Conservation (phyloP, 2,113 vertebrate species). For the Haemorhous mexicanus region DNA sequence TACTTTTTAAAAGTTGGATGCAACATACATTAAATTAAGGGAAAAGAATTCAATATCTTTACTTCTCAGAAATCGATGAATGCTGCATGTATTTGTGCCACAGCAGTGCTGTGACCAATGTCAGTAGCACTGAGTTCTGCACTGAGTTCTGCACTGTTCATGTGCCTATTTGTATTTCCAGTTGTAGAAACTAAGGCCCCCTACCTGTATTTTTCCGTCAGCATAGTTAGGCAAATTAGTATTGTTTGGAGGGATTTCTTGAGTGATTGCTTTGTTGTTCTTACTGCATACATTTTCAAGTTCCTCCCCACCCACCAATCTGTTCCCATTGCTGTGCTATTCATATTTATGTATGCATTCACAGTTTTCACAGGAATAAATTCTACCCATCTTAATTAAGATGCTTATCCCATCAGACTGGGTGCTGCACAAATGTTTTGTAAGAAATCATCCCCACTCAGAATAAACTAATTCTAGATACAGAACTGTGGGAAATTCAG, state of each 20-base stretch:
- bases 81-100: not conserved
- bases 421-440: not conserved
- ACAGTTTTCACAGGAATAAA: not conserved
- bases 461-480: not conserved
- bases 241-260: not conserved
- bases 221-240: not conserved
- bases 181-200: not conserved
- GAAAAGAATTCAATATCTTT: not conserved
- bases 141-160: not conserved
- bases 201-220: not conserved
- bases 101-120: not conserved
- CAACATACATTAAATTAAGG: not conserved
- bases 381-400: not conserved
- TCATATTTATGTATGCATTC: not conserved
- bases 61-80: not conserved
- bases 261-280: not conserved
- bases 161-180: not conserved
- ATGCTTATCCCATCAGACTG: not conserved
- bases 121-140: not conserved
- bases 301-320: not conserved
- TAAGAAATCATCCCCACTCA: not conserved
- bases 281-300: not conserved
- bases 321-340: not conserved
- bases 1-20: not conserved
- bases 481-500: not conserved